Conservation (phyloP, 2,797 vertebrate genomes). For the Pseudocheirus occidentalis region DNA sequence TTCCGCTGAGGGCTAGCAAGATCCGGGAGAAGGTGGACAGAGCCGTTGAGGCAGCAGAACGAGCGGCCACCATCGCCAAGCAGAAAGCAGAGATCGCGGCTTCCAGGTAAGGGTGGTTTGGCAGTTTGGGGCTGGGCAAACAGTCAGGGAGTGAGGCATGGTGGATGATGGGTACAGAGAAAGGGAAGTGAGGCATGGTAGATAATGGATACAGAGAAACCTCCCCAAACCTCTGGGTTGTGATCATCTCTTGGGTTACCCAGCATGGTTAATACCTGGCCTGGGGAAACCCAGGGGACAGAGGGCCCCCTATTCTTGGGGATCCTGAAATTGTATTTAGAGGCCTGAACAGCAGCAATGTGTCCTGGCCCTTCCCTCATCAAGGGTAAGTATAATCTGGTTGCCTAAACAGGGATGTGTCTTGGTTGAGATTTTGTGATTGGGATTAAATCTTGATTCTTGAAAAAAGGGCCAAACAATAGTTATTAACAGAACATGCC, state of each 20-base stretch:
- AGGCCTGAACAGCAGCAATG: background rate
- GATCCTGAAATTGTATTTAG: background rate
- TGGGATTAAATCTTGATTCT: background rate
- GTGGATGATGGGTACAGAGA: background rate
- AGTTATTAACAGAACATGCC: background rate
- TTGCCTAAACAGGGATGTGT: background rate
- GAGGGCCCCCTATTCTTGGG: background rate
- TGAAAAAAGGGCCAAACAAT: background rate
- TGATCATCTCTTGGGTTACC: background rate
- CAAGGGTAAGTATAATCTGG: background rate
- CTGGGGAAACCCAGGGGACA: background rate
- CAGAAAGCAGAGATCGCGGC: conserved; percentile 96
- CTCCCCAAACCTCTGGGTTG: background rate
- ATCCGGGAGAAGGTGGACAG: conserved; percentile 99
- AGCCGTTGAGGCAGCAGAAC: conserved; percentile 92
- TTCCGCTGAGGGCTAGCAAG: conserved; percentile 96
- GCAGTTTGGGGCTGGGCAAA: accelerated
- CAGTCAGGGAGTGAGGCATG: background rate
- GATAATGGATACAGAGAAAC: background rate
- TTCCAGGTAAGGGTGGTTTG: conserved; percentile 89
- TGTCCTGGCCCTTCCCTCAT: background rate
- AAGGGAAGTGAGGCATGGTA: too few species aligned
- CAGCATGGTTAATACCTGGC: background rate
- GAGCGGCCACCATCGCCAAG: conserved; percentile 92
- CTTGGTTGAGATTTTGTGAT: background rate